Percentiles rank a stretch among this genome's conserved stretches.
Evolutionary conservation across 2,113 vertebrate genomes (phyloP).

Genomic region (Lepus americanus): DNA sequence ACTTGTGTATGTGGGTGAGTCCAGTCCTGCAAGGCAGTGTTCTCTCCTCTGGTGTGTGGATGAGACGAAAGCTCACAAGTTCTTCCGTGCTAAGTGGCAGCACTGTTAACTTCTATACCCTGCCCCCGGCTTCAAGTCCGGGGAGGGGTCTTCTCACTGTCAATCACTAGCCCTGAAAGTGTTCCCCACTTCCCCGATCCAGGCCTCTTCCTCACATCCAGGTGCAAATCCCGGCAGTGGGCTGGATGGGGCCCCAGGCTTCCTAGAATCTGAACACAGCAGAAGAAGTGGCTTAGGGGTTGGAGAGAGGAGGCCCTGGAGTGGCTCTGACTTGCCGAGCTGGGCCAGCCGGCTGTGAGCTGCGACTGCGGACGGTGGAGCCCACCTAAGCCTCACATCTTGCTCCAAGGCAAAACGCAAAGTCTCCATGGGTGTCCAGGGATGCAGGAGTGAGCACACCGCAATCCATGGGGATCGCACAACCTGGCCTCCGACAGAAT

Average conservation of each 20-base stretch:
- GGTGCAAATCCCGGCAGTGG: background rate
- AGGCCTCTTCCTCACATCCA: background rate
- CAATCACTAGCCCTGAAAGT: background rate
- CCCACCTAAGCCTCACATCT: fast-evolving
- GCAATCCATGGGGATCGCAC: fast-evolving
- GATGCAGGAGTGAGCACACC: fast-evolving
- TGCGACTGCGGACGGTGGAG: background rate
- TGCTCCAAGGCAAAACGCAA: background rate
- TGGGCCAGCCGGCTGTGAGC: background rate
- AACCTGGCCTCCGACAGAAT: background rate
- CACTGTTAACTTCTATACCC: background rate
- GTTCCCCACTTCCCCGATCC: background rate
- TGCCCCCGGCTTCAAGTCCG: background rate
- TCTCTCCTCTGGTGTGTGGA: background rate
- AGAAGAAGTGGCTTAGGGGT: background rate
- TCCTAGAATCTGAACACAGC: background rate
- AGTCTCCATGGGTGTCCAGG: background rate
- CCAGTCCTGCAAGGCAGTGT: background rate
- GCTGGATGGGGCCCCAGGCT: background rate
- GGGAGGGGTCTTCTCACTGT: background rate
- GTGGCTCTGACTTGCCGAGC: background rate
- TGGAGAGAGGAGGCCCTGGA: background rate
- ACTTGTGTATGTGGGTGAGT: background rate
- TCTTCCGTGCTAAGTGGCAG: background rate
- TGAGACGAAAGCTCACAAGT: background rate